phyloP scores from a whole-genome alignment of 2,113 vertebrate species.

The Spheniscus mendiculus region DNA sequence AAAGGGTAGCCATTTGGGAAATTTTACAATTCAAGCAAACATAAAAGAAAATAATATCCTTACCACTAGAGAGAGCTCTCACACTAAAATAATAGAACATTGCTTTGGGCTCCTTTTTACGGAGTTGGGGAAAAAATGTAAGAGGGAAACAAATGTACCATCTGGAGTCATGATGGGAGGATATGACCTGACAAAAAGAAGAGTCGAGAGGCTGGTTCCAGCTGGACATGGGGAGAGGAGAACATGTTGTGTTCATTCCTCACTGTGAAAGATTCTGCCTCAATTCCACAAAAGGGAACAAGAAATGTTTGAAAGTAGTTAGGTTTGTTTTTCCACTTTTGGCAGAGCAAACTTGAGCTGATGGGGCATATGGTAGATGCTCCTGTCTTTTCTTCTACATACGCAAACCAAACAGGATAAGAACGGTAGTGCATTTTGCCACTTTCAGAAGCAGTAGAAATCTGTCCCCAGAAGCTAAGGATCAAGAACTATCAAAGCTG shows the following conservation, averaged over 20 bases:
- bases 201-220: conserved; percentile 62
- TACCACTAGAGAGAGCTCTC: conserved; percentile 64
- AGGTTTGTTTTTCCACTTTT: conserved; percentile 2
- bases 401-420: background rate
- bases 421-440: background rate
- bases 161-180: conserved; percentile 63
- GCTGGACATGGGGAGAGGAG: conserved; percentile 50
- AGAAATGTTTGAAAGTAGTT: background rate
- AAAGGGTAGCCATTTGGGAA: background rate
- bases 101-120: background rate
- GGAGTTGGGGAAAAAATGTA: background rate
- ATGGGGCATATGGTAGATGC: background rate
- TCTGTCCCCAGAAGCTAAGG: background rate
- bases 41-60: conserved; percentile 37
- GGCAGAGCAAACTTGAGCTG: background rate
- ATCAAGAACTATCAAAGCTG: background rate
- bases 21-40: background rate
- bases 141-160: conserved; percentile 19
- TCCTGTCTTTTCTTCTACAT: background rate
- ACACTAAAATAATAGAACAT: conserved; percentile 35
- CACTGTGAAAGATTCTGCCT: conserved; percentile 11
- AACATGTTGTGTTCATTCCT: conserved; percentile 35
- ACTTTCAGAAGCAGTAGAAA: background rate
- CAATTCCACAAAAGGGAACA: background rate
- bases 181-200: conserved; percentile 66